Evolutionary conservation across 2,113 vertebrate genomes (phyloP).

Genomic region (Muntiacus reevesi): DNA sequence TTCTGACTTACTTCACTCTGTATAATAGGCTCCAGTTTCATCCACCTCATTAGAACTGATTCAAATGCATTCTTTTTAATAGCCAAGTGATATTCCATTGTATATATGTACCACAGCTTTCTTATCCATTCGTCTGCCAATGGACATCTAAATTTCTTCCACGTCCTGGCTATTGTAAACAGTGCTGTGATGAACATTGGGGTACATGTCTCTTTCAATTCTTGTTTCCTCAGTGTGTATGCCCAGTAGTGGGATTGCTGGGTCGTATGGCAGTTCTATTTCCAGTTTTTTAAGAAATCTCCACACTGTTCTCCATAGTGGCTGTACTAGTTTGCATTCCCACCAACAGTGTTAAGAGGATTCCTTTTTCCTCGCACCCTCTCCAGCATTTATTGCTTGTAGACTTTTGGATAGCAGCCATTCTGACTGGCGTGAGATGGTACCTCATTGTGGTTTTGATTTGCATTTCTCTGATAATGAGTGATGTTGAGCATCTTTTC

Average conservation of each 20-base stretch:
- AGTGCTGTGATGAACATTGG: neutral
- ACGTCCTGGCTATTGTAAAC: too few species aligned
- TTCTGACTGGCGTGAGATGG: accelerated
- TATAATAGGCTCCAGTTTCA: neutral
- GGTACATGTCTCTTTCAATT: neutral
- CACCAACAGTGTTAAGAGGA: too few species aligned
- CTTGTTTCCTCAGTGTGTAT: neutral
- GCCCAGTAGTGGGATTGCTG: neutral
- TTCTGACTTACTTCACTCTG: neutral
- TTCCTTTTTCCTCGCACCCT: neutral
- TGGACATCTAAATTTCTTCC: too few species aligned
- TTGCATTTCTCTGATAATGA: too few species aligned
- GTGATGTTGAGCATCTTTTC: too few species aligned
- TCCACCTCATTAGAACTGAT: neutral
- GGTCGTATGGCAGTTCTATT: neutral
- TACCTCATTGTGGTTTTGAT: too few species aligned
- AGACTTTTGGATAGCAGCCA: neutral
- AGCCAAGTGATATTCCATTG: neutral
- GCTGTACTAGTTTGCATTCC: neutral
- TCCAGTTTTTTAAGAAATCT: neutral
- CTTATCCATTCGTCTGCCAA: neutral
- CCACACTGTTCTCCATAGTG: neutral
- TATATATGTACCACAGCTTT: neutral
- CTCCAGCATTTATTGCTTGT: neutral
- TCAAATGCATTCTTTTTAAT: neutral